Evolutionary conservation across 1,140 invertebrate species (phyloP), one percentile per base, ranked within the genome.

Genomic region (Drosophila rhopaloa): DNA sequence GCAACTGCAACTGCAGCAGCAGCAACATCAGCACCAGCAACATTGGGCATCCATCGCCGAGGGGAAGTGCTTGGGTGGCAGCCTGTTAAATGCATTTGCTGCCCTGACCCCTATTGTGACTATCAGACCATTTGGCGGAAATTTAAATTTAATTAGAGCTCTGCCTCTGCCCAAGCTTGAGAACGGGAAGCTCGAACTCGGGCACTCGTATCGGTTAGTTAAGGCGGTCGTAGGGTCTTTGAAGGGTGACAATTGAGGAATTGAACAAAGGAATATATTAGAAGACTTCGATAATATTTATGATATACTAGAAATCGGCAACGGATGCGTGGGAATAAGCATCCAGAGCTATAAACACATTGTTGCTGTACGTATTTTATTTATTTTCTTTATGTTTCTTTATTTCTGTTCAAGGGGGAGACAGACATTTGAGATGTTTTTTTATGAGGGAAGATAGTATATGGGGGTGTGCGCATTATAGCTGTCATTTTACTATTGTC

Each of bases 121-220:
- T 76, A 76, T 76, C 73, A 67, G 74, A n/a, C 54, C 73, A 59
- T 76, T 76, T 67, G 73, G 73, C 73, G 73, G 73, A 76, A 76
- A 76, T 76, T 76, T 76, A 51, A 76, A 76, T 76, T 76, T 48
- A 76, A 76, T 76, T 76, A 76, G 73, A 76, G 60, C 73, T 62
- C 70, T 60, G 70, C 62, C 24, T 19, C 47, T 40, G 40, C 40
- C 41, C 35, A 19, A 40, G 32, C 19, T 11, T n/a, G 62, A 41
- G 11, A 44, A 53, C 61, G 61, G 56, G 40, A 65, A 63, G 38
- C 61, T 44, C 13, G 10, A 4, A 35, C 54, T 44, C 38, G 27
- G 8, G 24, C 24, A 16, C 27, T 50, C 63, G 46, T 67, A 67
- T 68, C 65, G 65, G 60, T 44, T 68, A 24, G 61, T 60, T 60